phyloP scores from a whole-genome alignment of 2,888 invertebrate genomes.

The Empis stercorea region DNA sequence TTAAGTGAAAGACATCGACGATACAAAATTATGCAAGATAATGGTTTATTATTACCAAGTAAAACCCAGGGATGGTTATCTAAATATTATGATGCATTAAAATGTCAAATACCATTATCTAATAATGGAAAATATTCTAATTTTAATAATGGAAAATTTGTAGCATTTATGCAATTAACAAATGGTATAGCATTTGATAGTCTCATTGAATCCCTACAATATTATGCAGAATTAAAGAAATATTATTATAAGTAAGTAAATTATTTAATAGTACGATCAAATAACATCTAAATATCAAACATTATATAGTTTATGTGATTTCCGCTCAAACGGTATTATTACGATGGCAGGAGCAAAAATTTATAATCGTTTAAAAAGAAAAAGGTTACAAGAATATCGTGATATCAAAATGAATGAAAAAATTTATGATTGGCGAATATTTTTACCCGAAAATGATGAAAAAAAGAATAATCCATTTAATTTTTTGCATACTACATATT shows the following conservation, averaged over 20 bases:
- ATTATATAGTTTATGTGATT: conserved; percentile 44
- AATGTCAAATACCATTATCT: conserved; percentile 31
- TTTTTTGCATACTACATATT: conserved; percentile 11
- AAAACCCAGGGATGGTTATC: conserved; percentile 56
- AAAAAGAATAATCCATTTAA: background rate
- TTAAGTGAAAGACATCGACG: conserved; percentile 53
- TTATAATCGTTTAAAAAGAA: conserved; percentile 50
- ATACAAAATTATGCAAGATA: conserved; percentile 57
- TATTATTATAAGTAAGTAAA: conserved; percentile 39
- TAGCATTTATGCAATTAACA: conserved; percentile 64
- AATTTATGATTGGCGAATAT: conserved; percentile 20
- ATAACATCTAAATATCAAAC: background rate
- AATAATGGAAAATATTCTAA: conserved; percentile 22
- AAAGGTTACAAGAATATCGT: conserved; percentile 27
- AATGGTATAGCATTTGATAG: conserved; percentile 60
- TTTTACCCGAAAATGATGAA: conserved; percentile 27
- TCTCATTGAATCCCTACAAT: conserved; percentile 61
- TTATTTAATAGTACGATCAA: background rate
- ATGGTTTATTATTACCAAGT: conserved; percentile 65
- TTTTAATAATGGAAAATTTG: conserved; percentile 37
- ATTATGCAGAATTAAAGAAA: conserved; percentile 54
- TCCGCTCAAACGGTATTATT: conserved; percentile 57
- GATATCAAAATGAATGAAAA: conserved; percentile 15
- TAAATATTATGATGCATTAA: conserved; percentile 52
- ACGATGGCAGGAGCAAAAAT: conserved; percentile 48